Evolutionary conservation across 2,888 invertebrate species (phyloP), one percentile per base, ranked within the genome.

Genomic region (Polydrusus tereticollis): DNA sequence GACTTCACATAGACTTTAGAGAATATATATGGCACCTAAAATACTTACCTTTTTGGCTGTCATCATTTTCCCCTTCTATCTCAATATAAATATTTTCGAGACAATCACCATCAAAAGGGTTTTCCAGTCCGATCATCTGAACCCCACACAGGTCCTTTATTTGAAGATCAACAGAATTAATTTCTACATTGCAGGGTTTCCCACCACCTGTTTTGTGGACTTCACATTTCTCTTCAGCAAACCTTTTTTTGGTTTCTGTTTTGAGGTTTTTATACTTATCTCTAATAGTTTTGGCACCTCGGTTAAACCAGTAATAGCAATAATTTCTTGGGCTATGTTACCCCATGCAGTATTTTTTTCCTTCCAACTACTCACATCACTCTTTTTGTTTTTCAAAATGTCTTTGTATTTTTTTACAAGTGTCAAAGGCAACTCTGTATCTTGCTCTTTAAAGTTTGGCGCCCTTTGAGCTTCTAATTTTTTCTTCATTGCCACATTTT

Each of bases 141-240:
- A 43, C 16, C 16, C 43, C 43, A 43, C 43, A 14, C 14, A 43
- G 43, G 3, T 43, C 43, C 10, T 43, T 43, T 6, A 43, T 14
- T 43, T 43, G 43, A 4, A 43, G n/a, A 16, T 43, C 43, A 3
- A 16, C 16, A 16, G 5, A 6, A 16, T 55, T 74, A 20, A 23
- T 57, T 47, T 14, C 78, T 16, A 52, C 43, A 43, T 4, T 4
- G 3, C 5, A 6, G 3, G 10, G 3, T 10, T 43, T 43, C 10
- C 43, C 43, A 43, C 43, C 43, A 43, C 16, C 43, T 43, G 43
- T 43, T 10, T 43, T 43, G 16, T 14, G 10, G 3, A 16, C 16
- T 10, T 43, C 14, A 16, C 43, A 43, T 43, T 43, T 43, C 10
- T 43, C 43, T 4, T 43, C 43, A 4, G 43, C 43, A 10, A 43